phyloP scores from a whole-genome alignment of 1,140 invertebrate genomes.

The Trinorchestia longiramus region DNA sequence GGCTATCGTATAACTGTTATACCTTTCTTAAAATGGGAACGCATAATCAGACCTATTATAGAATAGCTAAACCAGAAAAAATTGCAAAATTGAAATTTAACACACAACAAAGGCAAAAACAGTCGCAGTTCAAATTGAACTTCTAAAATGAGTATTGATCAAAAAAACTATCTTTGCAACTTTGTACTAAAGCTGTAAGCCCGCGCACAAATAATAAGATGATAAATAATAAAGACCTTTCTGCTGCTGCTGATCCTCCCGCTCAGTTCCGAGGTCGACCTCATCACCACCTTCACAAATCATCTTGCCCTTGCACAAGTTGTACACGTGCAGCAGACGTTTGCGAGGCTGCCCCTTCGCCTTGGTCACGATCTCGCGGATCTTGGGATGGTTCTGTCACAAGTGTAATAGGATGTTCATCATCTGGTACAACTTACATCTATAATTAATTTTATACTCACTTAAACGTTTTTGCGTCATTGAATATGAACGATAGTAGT shows the following conservation, averaged over 20 bases:
- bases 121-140: not conserved
- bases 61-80: no score
- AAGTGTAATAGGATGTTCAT: not conserved
- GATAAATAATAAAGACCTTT: constrained; percentile 54
- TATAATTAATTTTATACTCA: no score
- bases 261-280: constrained; percentile 79
- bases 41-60: no score
- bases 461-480: no score
- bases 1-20: no score
- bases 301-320: constrained; percentile 97
- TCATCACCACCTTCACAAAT: constrained; percentile 99
- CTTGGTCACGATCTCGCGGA: constrained; percentile 97
- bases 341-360: constrained; percentile 97
- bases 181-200: not conserved
- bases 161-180: not conserved
- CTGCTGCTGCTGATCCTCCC: constrained; percentile 67
- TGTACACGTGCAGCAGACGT: constrained; percentile 94
- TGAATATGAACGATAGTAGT: no score
- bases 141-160: not conserved
- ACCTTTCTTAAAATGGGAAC: no score
- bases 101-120: not conserved
- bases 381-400: constrained; percentile 81
- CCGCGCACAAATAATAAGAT: not conserved
- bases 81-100: not conserved
- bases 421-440: no score